These are phyloP conservation scores for Valencia hispanica DNA, from an alignment of 2,797 vertebrate species.

Conservation along the genomic window DNA sequence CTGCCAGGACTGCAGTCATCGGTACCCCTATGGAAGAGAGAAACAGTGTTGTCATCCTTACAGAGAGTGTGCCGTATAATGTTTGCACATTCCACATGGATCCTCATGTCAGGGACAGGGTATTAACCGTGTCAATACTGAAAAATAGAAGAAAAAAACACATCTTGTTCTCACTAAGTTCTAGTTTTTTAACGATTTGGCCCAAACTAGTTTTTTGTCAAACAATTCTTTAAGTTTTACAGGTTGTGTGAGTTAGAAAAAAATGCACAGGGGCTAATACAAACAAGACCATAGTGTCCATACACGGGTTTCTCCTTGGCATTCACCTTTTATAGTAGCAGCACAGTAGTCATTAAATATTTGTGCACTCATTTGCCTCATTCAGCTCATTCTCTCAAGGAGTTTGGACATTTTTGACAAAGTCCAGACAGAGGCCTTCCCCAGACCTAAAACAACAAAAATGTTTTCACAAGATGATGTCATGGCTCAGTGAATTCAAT, in stretches of 20 bases:
- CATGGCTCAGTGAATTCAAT: not conserved
- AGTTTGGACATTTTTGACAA: constrained; percentile 7
- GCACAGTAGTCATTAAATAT: not conserved
- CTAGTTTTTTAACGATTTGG: constrained; percentile 29
- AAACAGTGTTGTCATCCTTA: constrained; percentile 50
- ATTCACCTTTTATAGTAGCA: constrained; percentile 1
- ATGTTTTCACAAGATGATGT: constrained; percentile 7
- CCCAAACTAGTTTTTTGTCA: constrained; percentile 23
- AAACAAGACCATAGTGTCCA: not conserved
- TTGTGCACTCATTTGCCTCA: not conserved
- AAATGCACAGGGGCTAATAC: constrained; percentile 17
- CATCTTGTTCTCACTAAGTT: constrained; percentile 27
- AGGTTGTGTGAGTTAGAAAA: constrained; percentile 15
- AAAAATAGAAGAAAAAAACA: constrained; percentile 21
- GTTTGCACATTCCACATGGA: constrained; percentile 53
- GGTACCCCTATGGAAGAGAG: constrained; percentile 42
- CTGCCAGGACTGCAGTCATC: constrained; percentile 42
- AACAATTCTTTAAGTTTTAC: constrained; percentile 44
- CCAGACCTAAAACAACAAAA: not conserved
- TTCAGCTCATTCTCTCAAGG: not conserved
- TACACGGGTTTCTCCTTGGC: not conserved
- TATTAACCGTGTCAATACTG: constrained; percentile 58
- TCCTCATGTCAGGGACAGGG: constrained; percentile 32
- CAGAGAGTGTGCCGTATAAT: constrained; percentile 9
- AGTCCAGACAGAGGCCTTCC: not conserved